Conservation (phyloP, 2,797 vertebrate species). For the Microchirus variegatus region DNA sequence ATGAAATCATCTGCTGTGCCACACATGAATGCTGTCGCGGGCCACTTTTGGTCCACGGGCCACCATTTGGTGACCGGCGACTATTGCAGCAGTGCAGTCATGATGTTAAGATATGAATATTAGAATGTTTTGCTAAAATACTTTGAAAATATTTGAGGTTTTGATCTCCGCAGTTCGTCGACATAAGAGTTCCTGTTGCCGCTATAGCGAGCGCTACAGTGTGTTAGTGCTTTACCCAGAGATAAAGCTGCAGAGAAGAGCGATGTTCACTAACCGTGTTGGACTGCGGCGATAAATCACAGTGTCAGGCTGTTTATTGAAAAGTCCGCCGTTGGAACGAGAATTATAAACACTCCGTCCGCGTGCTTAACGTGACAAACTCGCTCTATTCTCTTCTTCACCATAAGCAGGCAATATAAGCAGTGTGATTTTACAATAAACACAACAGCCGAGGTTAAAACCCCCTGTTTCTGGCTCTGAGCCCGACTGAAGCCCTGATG, state of each 20-base stretch:
- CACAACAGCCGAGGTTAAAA: conserved; percentile 29
- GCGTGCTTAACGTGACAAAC: conserved; percentile 55
- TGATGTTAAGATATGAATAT: too few relatives aligned
- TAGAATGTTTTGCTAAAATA: not conserved
- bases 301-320: conserved; percentile 75
- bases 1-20: too few relatives aligned
- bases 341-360: conserved; percentile 72
- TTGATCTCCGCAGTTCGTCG: not conserved
- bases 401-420: conserved; percentile 30
- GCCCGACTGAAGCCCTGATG: conserved; percentile 13
- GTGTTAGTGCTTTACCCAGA: conserved; percentile 20
- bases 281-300: conserved; percentile 59
- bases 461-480: conserved; percentile 20
- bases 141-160: not conserved
- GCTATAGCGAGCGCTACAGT: too few relatives aligned
- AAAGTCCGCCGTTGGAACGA: conserved; percentile 68
- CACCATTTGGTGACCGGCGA: too few relatives aligned
- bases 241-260: conserved; percentile 47
- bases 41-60: too few relatives aligned
- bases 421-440: conserved; percentile 46
- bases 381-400: conserved; percentile 49
- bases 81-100: too few relatives aligned
- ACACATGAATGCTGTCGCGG: too few relatives aligned
- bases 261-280: conserved; percentile 41
- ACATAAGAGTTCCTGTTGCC: too few relatives aligned